A percentile compares a stretch with the other conserved stretches of the same genome.
Conservation (phyloP, 2,113 vertebrate genomes). For the Laterallus jamaicensis region DNA sequence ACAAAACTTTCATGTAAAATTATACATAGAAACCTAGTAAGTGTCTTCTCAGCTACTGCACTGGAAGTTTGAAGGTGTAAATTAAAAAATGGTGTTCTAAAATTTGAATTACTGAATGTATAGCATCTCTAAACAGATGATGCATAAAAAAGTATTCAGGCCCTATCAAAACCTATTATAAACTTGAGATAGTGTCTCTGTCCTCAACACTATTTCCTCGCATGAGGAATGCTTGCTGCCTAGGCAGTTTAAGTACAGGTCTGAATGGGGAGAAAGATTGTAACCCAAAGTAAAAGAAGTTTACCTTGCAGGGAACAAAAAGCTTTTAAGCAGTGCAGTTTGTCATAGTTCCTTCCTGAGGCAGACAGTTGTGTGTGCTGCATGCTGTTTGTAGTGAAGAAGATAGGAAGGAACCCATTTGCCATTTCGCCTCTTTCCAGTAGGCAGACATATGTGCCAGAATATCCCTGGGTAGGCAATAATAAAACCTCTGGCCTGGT, state of each 20-base stretch:
- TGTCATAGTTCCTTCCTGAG: neutral
- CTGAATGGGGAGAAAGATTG: neutral
- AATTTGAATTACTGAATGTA: neutral
- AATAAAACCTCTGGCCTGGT: neutral
- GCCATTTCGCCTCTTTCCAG: too few species aligned
- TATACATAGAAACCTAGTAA: neutral
- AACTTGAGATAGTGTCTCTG: neutral
- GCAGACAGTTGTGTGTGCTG: neutral
- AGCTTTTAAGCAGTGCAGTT: neutral
- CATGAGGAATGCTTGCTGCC: neutral
- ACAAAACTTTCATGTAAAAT: neutral
- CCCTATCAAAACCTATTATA: neutral
- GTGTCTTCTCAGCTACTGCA: neutral
- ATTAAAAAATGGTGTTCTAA: neutral
- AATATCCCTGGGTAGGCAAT: neutral
- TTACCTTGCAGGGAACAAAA: neutral
- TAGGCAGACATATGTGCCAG: neutral
- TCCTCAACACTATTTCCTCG: neutral
- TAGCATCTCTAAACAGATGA: neutral
- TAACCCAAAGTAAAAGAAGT: neutral
- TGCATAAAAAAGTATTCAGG: neutral
- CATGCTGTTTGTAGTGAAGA: neutral
- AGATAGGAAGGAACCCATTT: neutral
- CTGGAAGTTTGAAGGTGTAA: neutral
- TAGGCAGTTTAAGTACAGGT: neutral